Percentiles rank a stretch among this genome's conserved stretches.
phyloP scores from a whole-genome alignment of 92 coral and sea anemone genomes.

The Phenganax subtilis region DNA sequence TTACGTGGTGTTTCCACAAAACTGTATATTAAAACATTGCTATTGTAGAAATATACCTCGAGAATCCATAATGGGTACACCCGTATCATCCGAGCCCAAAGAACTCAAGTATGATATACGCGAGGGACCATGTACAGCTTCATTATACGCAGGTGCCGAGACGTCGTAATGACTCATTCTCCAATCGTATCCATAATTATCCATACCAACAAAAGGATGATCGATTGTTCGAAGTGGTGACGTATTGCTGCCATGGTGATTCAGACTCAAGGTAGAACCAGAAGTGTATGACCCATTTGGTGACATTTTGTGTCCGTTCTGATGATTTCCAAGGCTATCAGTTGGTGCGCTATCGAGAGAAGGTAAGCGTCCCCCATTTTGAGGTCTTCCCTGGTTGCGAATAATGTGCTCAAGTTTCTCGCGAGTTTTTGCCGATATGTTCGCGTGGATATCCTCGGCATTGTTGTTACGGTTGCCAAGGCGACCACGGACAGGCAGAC shows the following conservation, averaged over 20 bases:
- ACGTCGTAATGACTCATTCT: conserved; percentile 28
- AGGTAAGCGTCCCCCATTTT: background rate
- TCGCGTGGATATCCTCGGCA: conserved; percentile 6
- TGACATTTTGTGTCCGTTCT: conserved; percentile 15
- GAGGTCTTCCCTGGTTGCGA: background rate
- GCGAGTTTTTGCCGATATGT: conserved; percentile 19
- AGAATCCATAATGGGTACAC: conserved; percentile 39
- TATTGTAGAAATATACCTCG: background rate
- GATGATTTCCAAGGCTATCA: background rate
- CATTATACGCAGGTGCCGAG: conserved; percentile 29
- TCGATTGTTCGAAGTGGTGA: conserved; percentile 28
- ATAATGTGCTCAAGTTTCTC: conserved; percentile 26
- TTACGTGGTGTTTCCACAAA: too few species aligned
- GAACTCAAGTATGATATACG: conserved; percentile 14
- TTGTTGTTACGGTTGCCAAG: conserved; percentile 23
- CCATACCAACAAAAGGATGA: conserved; percentile 35
- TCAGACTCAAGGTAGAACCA: conserved; percentile 38
- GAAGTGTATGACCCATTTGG: conserved; percentile 31
- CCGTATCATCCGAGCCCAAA: conserved; percentile 29
- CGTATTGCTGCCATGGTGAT: conserved; percentile 16
- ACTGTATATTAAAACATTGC: background rate
- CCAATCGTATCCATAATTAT: conserved; percentile 42
- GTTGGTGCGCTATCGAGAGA: conserved; percentile 17
- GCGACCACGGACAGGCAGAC: conserved; percentile 33
- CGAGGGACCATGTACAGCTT: conserved; percentile 29